Evolutionary conservation across 2,888 invertebrate species (phyloP).

Genomic region (Entomobrya multifasciata): DNA sequence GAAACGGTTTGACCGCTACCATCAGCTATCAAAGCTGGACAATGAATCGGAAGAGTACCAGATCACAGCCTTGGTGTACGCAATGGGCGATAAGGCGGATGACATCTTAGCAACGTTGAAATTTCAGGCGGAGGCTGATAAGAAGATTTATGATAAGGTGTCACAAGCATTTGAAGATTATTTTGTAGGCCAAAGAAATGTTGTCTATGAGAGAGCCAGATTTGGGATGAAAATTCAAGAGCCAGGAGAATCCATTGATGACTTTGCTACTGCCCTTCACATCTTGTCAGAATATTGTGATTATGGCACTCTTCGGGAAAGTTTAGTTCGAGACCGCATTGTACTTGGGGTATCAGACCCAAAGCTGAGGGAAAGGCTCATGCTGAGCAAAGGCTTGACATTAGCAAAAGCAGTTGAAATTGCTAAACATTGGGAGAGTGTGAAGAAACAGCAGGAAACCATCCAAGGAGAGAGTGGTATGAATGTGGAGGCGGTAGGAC

Average conservation of each 20-base stretch:
- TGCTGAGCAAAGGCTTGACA: constrained; percentile 56
- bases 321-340: constrained; percentile 75
- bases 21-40: constrained; percentile 3
- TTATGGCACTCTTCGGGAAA: constrained; percentile 67
- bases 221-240: constrained; percentile 50
- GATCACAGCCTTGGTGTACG: constrained; percentile 43
- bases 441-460: constrained; percentile 49
- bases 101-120: constrained; percentile 36
- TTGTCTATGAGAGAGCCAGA: not conserved
- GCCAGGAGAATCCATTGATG: constrained; percentile 61
- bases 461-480: not conserved
- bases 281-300: constrained; percentile 17
- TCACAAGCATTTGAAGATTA: not conserved
- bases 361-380: constrained; percentile 69
- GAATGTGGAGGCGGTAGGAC: not conserved
- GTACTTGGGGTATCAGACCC: constrained; percentile 74
- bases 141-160: not conserved
- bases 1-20: constrained; percentile 35
- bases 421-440: constrained; percentile 57
- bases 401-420: constrained; percentile 58
- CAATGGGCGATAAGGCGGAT: constrained; percentile 61
- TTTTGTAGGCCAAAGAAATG: constrained; percentile 14
- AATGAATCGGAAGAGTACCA: constrained; percentile 29
- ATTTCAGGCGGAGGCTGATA: not conserved
- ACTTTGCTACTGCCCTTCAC: constrained; percentile 66